Percentiles rank a stretch among this genome's conserved stretches.
Evolutionary conservation across 2,113 vertebrate genomes (phyloP).

Genomic region (Brachirus orientalis): DNA sequence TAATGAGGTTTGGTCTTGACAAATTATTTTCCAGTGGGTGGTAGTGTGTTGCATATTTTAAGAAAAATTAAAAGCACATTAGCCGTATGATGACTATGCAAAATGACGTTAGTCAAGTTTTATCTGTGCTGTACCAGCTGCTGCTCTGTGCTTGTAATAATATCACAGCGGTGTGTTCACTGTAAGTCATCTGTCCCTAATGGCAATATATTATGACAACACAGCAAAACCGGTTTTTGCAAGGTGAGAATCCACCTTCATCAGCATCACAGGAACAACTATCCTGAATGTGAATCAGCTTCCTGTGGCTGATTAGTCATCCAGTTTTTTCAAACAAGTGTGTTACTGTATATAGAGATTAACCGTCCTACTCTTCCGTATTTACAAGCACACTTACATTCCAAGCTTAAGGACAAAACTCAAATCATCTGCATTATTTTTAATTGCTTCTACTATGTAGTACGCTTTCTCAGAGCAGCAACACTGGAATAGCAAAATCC

Average conservation of each 20-base stretch:
- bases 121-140: slow-evolving; percentile 41
- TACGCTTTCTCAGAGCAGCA: too few relatives aligned
- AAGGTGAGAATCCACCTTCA: slow-evolving; percentile 31
- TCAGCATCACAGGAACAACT: slow-evolving; percentile 40
- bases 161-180: slow-evolving; percentile 20
- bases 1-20: not conserved
- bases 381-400: too few relatives aligned
- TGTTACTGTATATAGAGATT: not conserved
- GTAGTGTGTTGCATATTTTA: not conserved
- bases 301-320: slow-evolving; percentile 57
- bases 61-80: slow-evolving; percentile 28
- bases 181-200: slow-evolving; percentile 54
- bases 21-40: slow-evolving; percentile 15
- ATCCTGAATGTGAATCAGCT: not conserved
- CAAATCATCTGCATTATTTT: too few relatives aligned
- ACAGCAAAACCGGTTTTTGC: slow-evolving; percentile 54
- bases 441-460: too few relatives aligned
- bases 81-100: slow-evolving; percentile 47
- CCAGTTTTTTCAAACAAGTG: not conserved
- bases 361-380: too few relatives aligned
- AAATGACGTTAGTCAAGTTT: slow-evolving; percentile 31
- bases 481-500: too few relatives aligned
- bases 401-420: too few relatives aligned
- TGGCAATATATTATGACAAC: slow-evolving; percentile 61
- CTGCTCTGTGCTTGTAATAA: slow-evolving; percentile 35